phyloP scores from a whole-genome alignment of 2,797 vertebrate species.

The Acanthurus tractus region DNA sequence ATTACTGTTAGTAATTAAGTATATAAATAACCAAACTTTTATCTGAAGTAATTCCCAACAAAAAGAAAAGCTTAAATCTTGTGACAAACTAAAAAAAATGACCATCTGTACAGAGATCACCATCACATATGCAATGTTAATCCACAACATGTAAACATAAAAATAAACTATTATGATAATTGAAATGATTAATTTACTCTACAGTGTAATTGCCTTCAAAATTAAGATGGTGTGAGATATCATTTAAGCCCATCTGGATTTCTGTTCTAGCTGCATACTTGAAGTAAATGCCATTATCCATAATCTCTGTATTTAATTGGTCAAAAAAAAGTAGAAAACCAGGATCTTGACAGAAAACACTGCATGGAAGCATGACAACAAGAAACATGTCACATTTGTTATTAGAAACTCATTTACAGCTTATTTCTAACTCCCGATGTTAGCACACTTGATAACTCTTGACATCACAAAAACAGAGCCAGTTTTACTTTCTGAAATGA shows the following conservation, averaged over 20 bases:
- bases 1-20: no score
- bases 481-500: conserved; percentile 34
- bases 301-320: not conserved
- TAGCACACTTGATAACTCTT: conserved; percentile 2
- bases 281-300: not conserved
- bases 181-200: not conserved
- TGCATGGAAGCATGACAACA: not conserved
- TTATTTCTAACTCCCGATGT: conserved; percentile 26
- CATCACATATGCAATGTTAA: not conserved
- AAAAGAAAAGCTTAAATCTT: no score
- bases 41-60: no score
- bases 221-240: not conserved
- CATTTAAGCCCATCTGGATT: conserved; percentile 14
- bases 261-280: conserved; percentile 11
- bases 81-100: not conserved
- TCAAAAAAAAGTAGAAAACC: conserved; percentile 16
- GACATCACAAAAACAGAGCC: conserved; percentile 28
- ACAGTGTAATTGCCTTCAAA: no score
- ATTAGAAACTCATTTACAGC: conserved; percentile 14
- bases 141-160: not conserved
- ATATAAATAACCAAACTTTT: no score
- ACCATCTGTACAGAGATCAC: not conserved
- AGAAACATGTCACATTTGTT: not conserved
- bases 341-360: not conserved
- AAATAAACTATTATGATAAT: not conserved